Evolutionary conservation across 2,888 invertebrate genomes (phyloP).

Genomic region (Rhaphigaster nebulosa): DNA sequence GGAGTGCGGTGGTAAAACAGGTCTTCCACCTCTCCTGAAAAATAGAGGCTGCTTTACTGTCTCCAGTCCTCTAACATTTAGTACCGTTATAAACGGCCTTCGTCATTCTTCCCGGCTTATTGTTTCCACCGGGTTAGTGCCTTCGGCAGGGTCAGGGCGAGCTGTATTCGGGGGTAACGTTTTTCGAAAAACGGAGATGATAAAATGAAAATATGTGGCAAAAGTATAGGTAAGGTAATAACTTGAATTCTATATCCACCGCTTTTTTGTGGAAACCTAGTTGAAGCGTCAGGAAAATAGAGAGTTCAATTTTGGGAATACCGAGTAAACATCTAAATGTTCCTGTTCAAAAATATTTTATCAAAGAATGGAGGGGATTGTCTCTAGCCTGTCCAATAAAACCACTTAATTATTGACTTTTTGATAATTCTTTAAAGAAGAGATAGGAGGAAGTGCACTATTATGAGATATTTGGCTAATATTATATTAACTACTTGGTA

Average conservation of each 20-base stretch:
- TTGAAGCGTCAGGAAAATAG: neutral
- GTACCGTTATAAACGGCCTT: slow-evolving; percentile 8
- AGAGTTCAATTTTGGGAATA: neutral
- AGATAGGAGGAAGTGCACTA: no score
- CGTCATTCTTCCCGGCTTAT: slow-evolving; percentile 1
- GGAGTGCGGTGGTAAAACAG: slow-evolving; percentile 20
- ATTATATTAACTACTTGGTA: no score
- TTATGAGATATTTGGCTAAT: no score
- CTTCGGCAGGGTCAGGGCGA: neutral
- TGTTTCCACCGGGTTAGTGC: neutral
- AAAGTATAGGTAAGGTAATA: neutral
- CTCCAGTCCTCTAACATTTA: neutral
- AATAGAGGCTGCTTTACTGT: neutral
- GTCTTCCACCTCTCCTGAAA: neutral
- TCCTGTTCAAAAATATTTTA: no score
- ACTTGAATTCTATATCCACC: neutral
- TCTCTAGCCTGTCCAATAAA: no score
- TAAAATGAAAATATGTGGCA: slow-evolving; percentile 4
- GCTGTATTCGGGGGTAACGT: neutral
- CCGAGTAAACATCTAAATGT: neutral
- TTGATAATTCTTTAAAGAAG: no score
- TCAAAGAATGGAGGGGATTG: no score
- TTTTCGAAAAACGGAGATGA: neutral
- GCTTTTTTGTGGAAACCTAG: neutral
- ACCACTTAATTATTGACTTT: no score